Evolutionary conservation across 2,113 vertebrate species (phyloP).

Genomic region (Dolichallabes microphthalmus): DNA sequence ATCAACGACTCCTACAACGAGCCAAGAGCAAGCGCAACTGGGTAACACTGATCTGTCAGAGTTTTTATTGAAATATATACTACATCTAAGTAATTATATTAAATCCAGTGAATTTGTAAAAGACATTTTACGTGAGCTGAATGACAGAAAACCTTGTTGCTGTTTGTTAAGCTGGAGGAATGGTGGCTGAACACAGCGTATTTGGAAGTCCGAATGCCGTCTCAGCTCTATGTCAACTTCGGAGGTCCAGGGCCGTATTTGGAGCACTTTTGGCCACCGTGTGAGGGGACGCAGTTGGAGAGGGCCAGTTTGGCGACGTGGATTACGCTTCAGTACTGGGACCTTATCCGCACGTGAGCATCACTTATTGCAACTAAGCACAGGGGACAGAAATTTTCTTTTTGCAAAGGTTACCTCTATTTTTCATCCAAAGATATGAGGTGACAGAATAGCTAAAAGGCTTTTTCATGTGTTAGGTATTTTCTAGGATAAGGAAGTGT

Average conservation of each 20-base stretch:
- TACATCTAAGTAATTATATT: not conserved
- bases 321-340: slow-evolving; percentile 87
- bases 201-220: slow-evolving; percentile 85
- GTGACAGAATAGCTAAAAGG: too few species aligned
- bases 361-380: not conserved
- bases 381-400: too few species aligned
- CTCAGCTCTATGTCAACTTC: slow-evolving; percentile 89
- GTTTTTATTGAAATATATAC: not conserved
- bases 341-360: slow-evolving; percentile 82
- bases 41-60: slow-evolving; percentile 67
- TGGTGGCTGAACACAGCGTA: slow-evolving; percentile 94
- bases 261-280: slow-evolving; percentile 88
- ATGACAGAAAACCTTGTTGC: not conserved
- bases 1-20: slow-evolving; percentile 87
- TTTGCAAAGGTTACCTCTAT: not conserved
- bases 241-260: slow-evolving; percentile 78
- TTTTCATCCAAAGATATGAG: too few species aligned
- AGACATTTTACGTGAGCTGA: not conserved
- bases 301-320: slow-evolving; percentile 80
- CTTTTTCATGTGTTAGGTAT: not conserved
- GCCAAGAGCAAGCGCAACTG: slow-evolving; percentile 86
- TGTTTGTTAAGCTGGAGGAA: slow-evolving; percentile 82
- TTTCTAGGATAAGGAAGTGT: not conserved
- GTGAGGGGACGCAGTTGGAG: slow-evolving; percentile 82
- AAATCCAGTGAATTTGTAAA: not conserved